Evolutionary conservation across 2,888 invertebrate genomes (phyloP), one percentile per base, ranked within the genome.

Genomic region (Cephus nigrinus): DNA sequence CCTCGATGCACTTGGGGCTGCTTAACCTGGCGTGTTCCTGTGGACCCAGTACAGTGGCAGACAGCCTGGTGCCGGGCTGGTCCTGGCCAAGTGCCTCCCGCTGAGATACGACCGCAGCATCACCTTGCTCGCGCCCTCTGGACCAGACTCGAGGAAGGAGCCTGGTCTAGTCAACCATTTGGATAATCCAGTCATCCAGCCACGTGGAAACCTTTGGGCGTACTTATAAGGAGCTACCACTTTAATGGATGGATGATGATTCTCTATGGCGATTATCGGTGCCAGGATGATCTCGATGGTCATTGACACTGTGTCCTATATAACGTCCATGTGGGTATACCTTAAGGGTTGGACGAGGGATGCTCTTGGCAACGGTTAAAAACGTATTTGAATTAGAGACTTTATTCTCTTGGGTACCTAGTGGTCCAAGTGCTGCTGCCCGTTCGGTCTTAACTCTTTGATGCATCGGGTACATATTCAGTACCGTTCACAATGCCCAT

Each of bases 51-150:
- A 80, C 82, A 73, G 78, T 79, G 83, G 86, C 86, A 90, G 89
- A 90, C 89, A 88, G 89, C 88, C 81, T 89, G 89, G 89, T 89
- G 89, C 89, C 89, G 36, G 30, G 9, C 55, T 82, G 82, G 80
- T 74, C 80, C 80, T 40, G 75, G 75, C 79, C 80, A 78, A 80
- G 81, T 84, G 85, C 86, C 88, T 86, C 89, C 87, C 82, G 89
- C 88, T 88, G 88, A 75, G 87, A 80, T 76, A 80, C 80, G 78
- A 84, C 85, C 86, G 75, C 80, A 75, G 71, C 77, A 55, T 36
- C 68, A 30, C 34, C 31, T 76, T 32, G 34, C 75, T 74, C 74
- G 74, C 30, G 71, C 30, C 55, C 55, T 55, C 55, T 55, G 55
- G 55, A 55, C 55, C 55, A 55, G 55, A 55, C 55, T 23, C 9